Evolutionary conservation across 2,797 vertebrate species (phyloP).

Genomic region (Erpetoichthys calabaricus): DNA sequence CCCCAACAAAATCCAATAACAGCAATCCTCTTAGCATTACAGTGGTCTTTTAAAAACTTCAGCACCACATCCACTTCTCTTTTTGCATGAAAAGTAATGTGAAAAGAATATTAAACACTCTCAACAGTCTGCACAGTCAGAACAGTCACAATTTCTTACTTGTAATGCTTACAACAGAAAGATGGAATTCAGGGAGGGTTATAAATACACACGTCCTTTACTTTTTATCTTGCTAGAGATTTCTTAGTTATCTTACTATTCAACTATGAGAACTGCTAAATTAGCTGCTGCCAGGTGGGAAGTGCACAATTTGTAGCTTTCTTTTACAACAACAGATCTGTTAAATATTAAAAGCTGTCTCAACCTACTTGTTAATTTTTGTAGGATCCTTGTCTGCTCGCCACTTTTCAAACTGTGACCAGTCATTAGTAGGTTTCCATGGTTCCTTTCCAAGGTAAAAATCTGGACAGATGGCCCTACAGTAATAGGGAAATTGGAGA

Average conservation of each 20-base stretch:
- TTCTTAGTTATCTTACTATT: too few species aligned
- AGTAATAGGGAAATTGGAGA: slow-evolving; percentile 5
- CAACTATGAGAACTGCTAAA: too few species aligned
- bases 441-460: slow-evolving; percentile 57
- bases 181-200: neutral
- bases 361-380: slow-evolving; percentile 53
- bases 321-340: too few species aligned
- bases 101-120: slow-evolving; percentile 8
- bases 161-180: slow-evolving; percentile 2
- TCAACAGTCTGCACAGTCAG: neutral
- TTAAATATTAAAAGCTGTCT: neutral
- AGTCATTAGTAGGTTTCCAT: slow-evolving; percentile 48
- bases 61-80: slow-evolving; percentile 52
- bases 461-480: slow-evolving; percentile 56
- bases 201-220: neutral
- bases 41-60: slow-evolving; percentile 51
- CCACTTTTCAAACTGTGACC: slow-evolving; percentile 51
- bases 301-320: too few species aligned
- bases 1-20: slow-evolving; percentile 64
- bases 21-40: slow-evolving; percentile 38
- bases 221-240: neutral
- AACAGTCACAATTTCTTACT: neutral
- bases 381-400: slow-evolving; percentile 49
- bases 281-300: too few species aligned
- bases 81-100: slow-evolving; percentile 13